Evolutionary conservation across 2,113 vertebrate species (phyloP), one percentile per base, ranked within the genome.

Genomic region (Pholis gunnellus): DNA sequence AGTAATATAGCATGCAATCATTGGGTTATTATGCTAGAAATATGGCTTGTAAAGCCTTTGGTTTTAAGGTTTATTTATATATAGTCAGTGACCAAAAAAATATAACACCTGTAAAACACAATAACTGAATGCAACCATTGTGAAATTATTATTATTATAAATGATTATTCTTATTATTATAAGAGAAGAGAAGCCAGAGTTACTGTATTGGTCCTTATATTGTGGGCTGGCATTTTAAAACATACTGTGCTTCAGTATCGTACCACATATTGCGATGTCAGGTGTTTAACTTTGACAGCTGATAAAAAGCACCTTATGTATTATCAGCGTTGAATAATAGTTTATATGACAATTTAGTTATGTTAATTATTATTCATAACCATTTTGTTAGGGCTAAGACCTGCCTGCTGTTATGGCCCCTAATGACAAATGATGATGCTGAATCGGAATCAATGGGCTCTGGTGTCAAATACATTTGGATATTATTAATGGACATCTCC

Each of bases 271-370:
- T 42, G 34, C 11, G 7, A 9, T 31, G 57, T 29, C 67, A 54
- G 31, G 42, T 69, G 36, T 54, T 42, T 57, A 15, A 46, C 44
- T 46, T 67, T 31, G 31, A 71, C 68, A 70, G 48, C 48, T 25
- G 4, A 70, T 17, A 25, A 36, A 38, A 56, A 38, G 20, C 14
- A 18, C 29, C 29, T 8, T 2, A 5, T 48, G n/a, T 63, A 20
- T 40, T n/a, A 57, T 36, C 29, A n/a, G 63, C 15, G n/a, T 66
- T 20, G 34, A 34, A 18, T 9, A 68, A 50, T 29, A 18, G 29
- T 29, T 0, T 6, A 69, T n/a, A n/a, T n/a, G n/a, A n/a, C n/a
- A n/a, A n/a, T 34, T 25, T 50, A 3, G 5, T 40, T 11, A 4
- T 10, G 5, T 38, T 50, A 56, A 56, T 57, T 13, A 13, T 42